Base-by-base conservation (phyloP, 2,113 vertebrate genomes). In the Archocentrus centrarchus region DNA sequence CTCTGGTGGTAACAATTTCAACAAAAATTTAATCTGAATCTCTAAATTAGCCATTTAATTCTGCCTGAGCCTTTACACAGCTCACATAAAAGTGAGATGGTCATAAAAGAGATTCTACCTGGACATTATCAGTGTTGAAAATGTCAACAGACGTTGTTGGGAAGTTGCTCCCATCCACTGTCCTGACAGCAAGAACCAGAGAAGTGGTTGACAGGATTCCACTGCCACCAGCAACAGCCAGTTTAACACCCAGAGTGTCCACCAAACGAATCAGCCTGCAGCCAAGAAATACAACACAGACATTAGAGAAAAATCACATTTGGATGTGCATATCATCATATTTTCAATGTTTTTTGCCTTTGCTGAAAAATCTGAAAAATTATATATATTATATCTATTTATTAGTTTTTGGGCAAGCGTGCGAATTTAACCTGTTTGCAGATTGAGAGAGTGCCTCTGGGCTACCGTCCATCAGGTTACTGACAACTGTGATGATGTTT, bases 181-280 rank as follows among this genome's bases (percentile, higher is more conserved):
- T 96, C 39, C 91, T 88, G 85, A 98, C 97, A 0, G 96, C 96
- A 89, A 99, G 90, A 91, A 97, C 96, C 93, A 99, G 93, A 1
- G 96, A 97, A 62, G 90, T 79, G 3, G 97, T 93, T 5, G 90
- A 94, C 22, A 99, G 85, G 83, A 86, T 89, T 80, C 87, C 93
- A 9, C 79, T 92, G 3, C 82, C 83, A 17, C 88, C 88, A 6
- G 88, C 75, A 57, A 99, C 93, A 10, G 92, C 94, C 91, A 99
- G 58, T 88, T 97, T 97, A 77, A 97, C 83, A 63, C 96, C 97
- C 83, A 99, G 92, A 20, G 78, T 84, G 87, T 98, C 97, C 75
- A 99, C 97, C 30, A 96, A 75, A 63, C 88, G 93, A 86, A 98
- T 95, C 89, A 99, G 90, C 92, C 98, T 99, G 93, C 85, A 1